These are phyloP conservation scores for Micoletzkya japonica DNA, from an alignment of 2,888 invertebrate species.

Conservation along the genomic window DNA sequence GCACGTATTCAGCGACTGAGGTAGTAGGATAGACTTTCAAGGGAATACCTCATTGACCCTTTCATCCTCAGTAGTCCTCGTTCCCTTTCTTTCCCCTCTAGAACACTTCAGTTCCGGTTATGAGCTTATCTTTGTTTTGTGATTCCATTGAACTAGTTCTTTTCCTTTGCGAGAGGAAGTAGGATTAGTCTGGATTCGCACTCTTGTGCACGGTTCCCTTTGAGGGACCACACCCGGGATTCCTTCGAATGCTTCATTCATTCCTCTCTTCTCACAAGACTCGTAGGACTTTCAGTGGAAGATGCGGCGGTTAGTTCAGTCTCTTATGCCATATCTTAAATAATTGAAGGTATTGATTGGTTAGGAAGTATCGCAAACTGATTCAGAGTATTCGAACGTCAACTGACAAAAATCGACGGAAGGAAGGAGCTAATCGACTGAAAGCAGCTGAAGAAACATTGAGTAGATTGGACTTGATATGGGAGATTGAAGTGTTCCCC, in stretches of 20 bases:
- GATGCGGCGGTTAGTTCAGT: slow-evolving; percentile 11
- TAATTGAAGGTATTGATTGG: background rate
- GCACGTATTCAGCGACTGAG: too few species aligned
- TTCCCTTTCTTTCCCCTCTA: too few species aligned
- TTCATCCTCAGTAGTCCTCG: too few species aligned
- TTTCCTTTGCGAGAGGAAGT: too few species aligned
- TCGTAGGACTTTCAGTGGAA: slow-evolving; percentile 22
- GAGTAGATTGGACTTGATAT: slow-evolving; percentile 18
- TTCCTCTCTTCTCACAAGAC: slow-evolving; percentile 7
- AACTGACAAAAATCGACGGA: slow-evolving; percentile 1
- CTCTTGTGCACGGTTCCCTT: background rate
- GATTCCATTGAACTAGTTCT: background rate
- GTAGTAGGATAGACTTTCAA: too few species aligned
- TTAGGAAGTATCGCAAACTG: background rate
- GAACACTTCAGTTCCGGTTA: too few species aligned
- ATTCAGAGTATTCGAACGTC: slow-evolving; percentile 7
- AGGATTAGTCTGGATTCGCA: too few species aligned
- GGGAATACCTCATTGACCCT: too few species aligned
- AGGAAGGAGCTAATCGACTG: slow-evolving; percentile 18
- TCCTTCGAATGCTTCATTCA: slow-evolving; percentile 15
- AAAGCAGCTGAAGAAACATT: slow-evolving; percentile 2
- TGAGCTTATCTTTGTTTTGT: background rate
- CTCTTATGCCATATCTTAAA: background rate
- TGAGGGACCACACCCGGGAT: background rate
- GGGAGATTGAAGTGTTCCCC: slow-evolving; percentile 18